Evolutionary conservation across 2,888 invertebrate genomes (phyloP).

Genomic region (Trachelus iudaicus): DNA sequence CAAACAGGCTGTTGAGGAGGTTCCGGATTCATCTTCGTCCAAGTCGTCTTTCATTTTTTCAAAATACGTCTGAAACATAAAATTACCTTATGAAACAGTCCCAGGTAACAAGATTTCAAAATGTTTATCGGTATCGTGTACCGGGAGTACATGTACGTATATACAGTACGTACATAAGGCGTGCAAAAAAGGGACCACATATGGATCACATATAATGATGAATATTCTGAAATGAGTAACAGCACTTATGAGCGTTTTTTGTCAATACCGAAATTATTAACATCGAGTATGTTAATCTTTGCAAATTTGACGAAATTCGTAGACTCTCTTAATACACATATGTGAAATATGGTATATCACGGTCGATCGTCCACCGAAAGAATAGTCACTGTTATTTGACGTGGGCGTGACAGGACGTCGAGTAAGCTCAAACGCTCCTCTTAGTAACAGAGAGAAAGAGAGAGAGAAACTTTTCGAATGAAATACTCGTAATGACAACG

Average conservation of each 20-base stretch:
- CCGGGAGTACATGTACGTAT: too few species aligned
- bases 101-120: neutral
- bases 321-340: too few species aligned
- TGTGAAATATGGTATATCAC: too few species aligned
- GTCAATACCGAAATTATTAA: neutral
- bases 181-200: neutral
- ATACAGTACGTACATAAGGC: too few species aligned
- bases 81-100: neutral
- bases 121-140: neutral
- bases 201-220: neutral
- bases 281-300: neutral
- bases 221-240: neutral
- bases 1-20: slow-evolving; percentile 35
- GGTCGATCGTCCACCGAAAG: neutral
- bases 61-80: neutral
- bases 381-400: neutral
- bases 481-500: neutral
- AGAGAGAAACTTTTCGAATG: neutral
- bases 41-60: slow-evolving; percentile 53
- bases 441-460: too few species aligned
- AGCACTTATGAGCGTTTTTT: neutral
- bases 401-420: neutral
- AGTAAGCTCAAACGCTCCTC: too few species aligned
- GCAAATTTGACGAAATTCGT: too few species aligned
- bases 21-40: slow-evolving; percentile 48